Evolutionary conservation across 2,113 vertebrate genomes (phyloP), one percentile per base, ranked within the genome.

Genomic region (Pomatostomus ruficeps): DNA sequence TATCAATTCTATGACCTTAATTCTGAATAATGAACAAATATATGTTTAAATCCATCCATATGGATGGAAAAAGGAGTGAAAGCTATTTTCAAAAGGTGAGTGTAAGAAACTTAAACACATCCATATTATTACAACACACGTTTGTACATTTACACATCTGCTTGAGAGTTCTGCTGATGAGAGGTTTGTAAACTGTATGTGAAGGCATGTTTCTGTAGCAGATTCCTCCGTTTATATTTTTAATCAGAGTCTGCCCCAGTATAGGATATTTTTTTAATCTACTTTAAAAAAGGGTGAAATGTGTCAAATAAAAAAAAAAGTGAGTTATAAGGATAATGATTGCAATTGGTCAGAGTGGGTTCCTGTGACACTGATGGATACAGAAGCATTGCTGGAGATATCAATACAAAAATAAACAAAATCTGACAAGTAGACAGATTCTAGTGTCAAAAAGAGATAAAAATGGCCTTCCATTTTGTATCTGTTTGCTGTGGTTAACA

Each of bases 361-460:
- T 89, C 70, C 43, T 74, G 18, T 88, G 88, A 81, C 94, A 63
- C 49, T 91, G 91, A 90, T 52, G 92, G 66, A 76, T 80, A 46
- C 0, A 2, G 26, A 59, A 48, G 40, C 14, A 7, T 63, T 78
- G 61, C 85, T 78, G 52, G 52, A 81, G 79, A 83, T 23, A 25
- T 87, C 76, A 87, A 21, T 5, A 43, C 12, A 88, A 75, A 91
- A 52, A 76, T 57, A 94, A 93, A 83, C 54, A 51, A 88, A 92
- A 82, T 28, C 81, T 97, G 85, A 87, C 76, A 95, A 91, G 61
- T 31, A 96, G 40, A 61, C 94, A 95, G 89, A 91, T 92, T 89
- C 24, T 88, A 51, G 85, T 97, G 78, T 91, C 95, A 92, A 54
- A 82, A 62, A 62, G 10, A 81, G 59, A 76, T 71, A 79, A 84